Evolutionary conservation across 2,113 vertebrate species (phyloP).

Genomic region (Meleagris gallopavo): DNA sequence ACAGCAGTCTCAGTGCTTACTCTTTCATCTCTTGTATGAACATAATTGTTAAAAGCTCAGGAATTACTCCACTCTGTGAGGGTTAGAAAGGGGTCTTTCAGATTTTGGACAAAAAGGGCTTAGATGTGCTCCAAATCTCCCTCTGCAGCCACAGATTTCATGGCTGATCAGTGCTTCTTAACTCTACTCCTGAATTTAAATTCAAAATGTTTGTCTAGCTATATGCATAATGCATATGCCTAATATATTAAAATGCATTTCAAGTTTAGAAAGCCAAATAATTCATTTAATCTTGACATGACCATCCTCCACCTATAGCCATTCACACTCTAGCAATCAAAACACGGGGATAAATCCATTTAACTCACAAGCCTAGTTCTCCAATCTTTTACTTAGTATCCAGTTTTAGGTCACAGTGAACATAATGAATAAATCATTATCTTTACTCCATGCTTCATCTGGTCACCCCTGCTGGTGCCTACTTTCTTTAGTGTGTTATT

Average conservation of each 20-base stretch:
- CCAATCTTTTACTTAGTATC: neutral
- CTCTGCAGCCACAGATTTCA: neutral
- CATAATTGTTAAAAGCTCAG: neutral
- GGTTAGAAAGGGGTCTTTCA: neutral
- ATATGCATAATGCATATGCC: neutral
- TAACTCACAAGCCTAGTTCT: neutral
- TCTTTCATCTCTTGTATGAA: neutral
- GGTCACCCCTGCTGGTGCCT: neutral
- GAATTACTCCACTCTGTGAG: fast-evolving
- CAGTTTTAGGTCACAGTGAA: neutral
- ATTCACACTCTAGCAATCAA: neutral
- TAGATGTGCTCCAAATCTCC: neutral
- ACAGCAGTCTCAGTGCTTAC: neutral
- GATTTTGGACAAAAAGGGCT: neutral
- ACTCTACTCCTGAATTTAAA: neutral
- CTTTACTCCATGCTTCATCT: neutral
- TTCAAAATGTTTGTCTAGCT: neutral
- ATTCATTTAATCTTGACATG: neutral
- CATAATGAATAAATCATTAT: constrained; percentile 18
- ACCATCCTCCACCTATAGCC: neutral
- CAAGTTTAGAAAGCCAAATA: neutral
- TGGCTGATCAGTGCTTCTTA: neutral
- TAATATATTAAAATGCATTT: neutral
- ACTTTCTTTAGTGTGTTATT: neutral
- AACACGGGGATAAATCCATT: neutral